phyloP scores from a whole-genome alignment of 2,888 invertebrate genomes.

The Megaustenia siamemsis region DNA sequence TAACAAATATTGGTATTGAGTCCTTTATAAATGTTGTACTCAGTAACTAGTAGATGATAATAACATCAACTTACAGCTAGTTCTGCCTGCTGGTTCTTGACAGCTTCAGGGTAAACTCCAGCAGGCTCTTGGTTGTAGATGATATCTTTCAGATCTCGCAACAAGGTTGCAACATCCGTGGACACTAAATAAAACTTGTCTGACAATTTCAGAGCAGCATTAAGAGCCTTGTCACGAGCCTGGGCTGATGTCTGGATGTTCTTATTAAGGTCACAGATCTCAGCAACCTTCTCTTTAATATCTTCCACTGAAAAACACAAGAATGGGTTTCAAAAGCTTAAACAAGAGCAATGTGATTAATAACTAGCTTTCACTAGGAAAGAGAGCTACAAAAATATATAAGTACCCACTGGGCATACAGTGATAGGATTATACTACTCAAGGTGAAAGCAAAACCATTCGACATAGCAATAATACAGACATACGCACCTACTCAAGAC shows the following conservation, averaged over 20 bases:
- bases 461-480: no score
- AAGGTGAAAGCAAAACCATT: no score
- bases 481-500: no score
- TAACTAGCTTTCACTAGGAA: no score
- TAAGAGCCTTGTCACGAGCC: constrained; percentile 69
- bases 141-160: constrained; percentile 78
- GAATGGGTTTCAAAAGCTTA: neutral
- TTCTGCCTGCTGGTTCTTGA: constrained; percentile 78
- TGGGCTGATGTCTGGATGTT: constrained; percentile 66
- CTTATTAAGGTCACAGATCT: constrained; percentile 69
- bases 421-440: no score
- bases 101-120: constrained; percentile 75
- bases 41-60: neutral
- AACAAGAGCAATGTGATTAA: neutral
- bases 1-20: no score
- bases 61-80: constrained; percentile 68
- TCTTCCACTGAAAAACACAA: constrained; percentile 72
- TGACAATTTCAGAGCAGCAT: constrained; percentile 71
- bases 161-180: constrained; percentile 72
- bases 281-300: constrained; percentile 73
- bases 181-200: constrained; percentile 75
- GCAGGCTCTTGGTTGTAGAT: constrained; percentile 78
- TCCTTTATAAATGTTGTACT: no score
- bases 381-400: no score
- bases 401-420: no score